Evolutionary conservation across 2,797 vertebrate genomes (phyloP).

Genomic region (Lagocephalus sceleratus): DNA sequence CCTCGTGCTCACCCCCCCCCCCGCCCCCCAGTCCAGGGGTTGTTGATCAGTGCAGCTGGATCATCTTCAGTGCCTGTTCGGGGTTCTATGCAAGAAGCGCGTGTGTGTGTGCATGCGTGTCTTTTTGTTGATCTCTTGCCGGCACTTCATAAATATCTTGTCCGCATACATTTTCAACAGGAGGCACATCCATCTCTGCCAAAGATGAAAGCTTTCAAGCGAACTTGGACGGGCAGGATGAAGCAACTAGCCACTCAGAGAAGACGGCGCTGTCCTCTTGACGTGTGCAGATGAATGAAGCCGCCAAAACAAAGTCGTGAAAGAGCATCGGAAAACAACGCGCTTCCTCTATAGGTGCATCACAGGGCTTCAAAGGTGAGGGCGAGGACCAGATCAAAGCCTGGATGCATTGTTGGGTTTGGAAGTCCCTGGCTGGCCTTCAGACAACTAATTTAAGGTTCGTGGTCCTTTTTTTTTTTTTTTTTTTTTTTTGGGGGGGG

Average conservation of each 20-base stretch:
- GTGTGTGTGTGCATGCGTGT: neutral
- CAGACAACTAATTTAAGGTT: conserved; percentile 31
- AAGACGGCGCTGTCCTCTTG: conserved; percentile 32
- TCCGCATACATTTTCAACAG: conserved; percentile 25
- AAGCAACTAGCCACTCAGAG: conserved; percentile 35
- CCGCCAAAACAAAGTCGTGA: conserved; percentile 46
- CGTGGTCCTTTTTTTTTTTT: conserved; percentile 11
- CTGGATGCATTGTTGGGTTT: conserved; percentile 39
- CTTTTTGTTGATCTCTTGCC: neutral
- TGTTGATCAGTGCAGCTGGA: conserved; percentile 29
- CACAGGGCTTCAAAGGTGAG: conserved; percentile 52
- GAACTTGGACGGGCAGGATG: conserved; percentile 9
- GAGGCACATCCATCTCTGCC: conserved; percentile 36
- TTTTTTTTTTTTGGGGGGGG: conserved; percentile 22
- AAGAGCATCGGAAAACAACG: conserved; percentile 57
- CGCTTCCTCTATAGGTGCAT: conserved; percentile 43
- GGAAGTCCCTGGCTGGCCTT: conserved; percentile 35
- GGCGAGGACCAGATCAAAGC: conserved; percentile 54
- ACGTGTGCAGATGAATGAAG: conserved; percentile 48
- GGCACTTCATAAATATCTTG: conserved; percentile 44
- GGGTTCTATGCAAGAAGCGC: conserved; percentile 14
- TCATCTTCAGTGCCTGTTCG: conserved; percentile 26
- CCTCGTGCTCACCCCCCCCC: conserved; percentile 19
- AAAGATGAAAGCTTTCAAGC: conserved; percentile 51
- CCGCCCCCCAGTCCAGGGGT: conserved; percentile 20